phyloP scores from a whole-genome alignment of 2,797 vertebrate genomes.

The Catostomus latipinnis region DNA sequence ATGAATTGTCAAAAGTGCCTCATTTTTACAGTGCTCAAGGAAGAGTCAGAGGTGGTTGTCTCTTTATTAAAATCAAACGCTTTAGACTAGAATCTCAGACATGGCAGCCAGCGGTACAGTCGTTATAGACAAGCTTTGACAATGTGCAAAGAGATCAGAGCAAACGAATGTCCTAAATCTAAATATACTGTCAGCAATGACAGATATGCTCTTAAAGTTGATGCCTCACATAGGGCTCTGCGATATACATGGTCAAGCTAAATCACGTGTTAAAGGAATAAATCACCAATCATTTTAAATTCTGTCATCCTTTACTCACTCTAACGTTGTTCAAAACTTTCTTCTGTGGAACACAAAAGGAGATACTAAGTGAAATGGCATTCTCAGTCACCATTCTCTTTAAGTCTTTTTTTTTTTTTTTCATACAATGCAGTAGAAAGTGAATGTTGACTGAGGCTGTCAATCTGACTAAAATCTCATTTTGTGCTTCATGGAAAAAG shows the following conservation, averaged over 20 bases:
- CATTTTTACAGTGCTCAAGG: slow-evolving; percentile 67
- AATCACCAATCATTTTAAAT: too few relatives aligned
- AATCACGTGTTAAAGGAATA: too few relatives aligned
- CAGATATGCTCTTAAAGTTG: neutral
- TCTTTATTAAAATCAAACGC: slow-evolving; percentile 68
- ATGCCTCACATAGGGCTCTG: neutral
- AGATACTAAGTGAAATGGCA: too few relatives aligned
- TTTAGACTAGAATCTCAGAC: slow-evolving; percentile 52
- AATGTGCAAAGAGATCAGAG: neutral
- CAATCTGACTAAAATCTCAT: too few relatives aligned
- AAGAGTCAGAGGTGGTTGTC: slow-evolving; percentile 67
- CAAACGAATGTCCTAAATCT: slow-evolving; percentile 22
- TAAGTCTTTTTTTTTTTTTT: too few relatives aligned
- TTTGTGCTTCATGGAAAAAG: too few relatives aligned
- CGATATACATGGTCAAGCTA: neutral
- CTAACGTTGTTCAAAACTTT: too few relatives aligned
- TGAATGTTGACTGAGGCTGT: too few relatives aligned
- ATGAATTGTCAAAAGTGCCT: slow-evolving; percentile 63
- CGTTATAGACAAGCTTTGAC: slow-evolving; percentile 6
- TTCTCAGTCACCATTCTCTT: too few relatives aligned
- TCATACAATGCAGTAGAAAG: too few relatives aligned
- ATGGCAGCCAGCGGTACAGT: slow-evolving; percentile 23
- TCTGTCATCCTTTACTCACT: too few relatives aligned
- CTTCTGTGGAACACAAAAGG: too few relatives aligned
- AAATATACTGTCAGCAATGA: neutral